These are phyloP conservation scores for Chrysodeixis includens DNA, from an alignment of 2,888 invertebrate genomes.

Conservation along the genomic window DNA sequence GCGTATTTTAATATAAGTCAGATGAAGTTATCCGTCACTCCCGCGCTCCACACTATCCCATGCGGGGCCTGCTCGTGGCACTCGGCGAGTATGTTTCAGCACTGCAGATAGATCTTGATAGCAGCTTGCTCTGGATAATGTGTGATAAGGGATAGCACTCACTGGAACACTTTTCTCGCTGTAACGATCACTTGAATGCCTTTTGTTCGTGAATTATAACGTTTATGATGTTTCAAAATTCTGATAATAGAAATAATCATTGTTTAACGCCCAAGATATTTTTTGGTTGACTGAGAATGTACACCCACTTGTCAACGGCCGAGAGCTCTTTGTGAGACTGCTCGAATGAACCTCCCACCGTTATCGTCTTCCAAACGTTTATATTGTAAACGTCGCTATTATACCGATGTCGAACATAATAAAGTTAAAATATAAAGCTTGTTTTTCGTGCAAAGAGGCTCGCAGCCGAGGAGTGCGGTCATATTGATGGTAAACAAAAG, in stretches of 20 bases:
- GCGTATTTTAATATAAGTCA: neutral
- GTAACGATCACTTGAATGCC: too few relatives aligned
- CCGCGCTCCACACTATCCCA: neutral
- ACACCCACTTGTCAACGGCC: too few relatives aligned
- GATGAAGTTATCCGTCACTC: neutral
- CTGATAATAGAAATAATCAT: too few relatives aligned
- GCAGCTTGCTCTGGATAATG: too few relatives aligned
- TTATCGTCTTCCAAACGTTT: neutral
- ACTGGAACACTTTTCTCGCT: too few relatives aligned
- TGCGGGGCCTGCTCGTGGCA: too few relatives aligned
- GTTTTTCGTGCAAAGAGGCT: neutral
- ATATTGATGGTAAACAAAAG: slow-evolving; percentile 7
- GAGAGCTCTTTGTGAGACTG: neutral
- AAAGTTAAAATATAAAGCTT: neutral
- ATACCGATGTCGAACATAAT: neutral
- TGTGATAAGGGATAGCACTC: too few relatives aligned
- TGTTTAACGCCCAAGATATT: too few relatives aligned
- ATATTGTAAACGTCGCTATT: neutral
- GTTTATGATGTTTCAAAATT: too few relatives aligned
- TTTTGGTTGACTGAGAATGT: too few relatives aligned
- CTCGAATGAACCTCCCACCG: neutral
- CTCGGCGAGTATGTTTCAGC: neutral
- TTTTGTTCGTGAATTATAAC: too few relatives aligned
- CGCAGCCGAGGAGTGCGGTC: neutral
- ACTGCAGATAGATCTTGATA: too few relatives aligned